Conservation (phyloP, 2,888 invertebrate species). For the Graphium colonna region DNA sequence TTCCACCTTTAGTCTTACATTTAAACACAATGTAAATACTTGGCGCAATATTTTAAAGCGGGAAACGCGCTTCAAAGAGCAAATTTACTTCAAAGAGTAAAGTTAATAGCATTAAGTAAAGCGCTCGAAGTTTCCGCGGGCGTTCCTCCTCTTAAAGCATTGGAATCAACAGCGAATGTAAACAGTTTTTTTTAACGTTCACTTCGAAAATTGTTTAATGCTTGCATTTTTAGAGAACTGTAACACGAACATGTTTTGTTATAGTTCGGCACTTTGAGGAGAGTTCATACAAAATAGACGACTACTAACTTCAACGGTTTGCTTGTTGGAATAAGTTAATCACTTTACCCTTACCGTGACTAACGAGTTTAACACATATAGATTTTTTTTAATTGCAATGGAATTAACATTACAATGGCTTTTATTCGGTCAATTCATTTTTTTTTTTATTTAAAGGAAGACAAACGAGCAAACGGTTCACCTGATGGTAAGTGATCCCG, state of each 20-base stretch:
- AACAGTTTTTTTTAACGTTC: constrained; percentile 11
- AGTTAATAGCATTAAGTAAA: constrained; percentile 17
- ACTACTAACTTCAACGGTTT: no score
- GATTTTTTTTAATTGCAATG: no score
- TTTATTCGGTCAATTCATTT: no score
- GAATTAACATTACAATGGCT: no score
- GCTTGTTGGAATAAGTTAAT: no score
- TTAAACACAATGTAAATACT: constrained; percentile 14
- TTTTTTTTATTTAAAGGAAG: no score
- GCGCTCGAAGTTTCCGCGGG: constrained; percentile 18
- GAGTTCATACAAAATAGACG: not conserved
- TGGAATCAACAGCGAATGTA: constrained; percentile 9
- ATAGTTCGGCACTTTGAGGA: not conserved
- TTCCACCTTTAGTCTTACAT: constrained; percentile 1
- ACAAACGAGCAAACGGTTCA: no score
- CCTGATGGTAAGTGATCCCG: no score
- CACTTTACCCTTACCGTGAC: no score
- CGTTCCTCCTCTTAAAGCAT: constrained; percentile 7
- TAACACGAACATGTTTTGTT: not conserved
- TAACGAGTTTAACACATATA: no score
- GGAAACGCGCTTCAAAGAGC: constrained; percentile 13
- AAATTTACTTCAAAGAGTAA: constrained; percentile 18
- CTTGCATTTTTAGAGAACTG: not conserved
- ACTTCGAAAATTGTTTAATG: not conserved
- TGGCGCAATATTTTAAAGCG: constrained; percentile 5